Evolutionary conservation across 2,113 vertebrate species (phyloP).

Genomic region (Microtus ochrogaster): DNA sequence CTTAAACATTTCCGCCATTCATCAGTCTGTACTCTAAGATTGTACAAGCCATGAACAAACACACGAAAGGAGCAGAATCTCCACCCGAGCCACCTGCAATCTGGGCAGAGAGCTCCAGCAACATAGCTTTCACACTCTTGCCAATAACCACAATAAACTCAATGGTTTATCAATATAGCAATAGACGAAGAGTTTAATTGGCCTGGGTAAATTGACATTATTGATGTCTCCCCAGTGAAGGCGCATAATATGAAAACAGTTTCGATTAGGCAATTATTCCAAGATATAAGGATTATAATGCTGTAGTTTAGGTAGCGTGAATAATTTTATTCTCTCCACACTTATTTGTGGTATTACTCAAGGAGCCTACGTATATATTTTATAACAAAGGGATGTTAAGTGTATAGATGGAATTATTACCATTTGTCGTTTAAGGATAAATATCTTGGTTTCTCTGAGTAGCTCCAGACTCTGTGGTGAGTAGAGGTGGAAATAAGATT

Average conservation of each 20-base stretch:
- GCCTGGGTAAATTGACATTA: background rate
- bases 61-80: background rate
- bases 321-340: background rate
- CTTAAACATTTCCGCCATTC: background rate
- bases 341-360: accelerated
- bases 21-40: too few relatives aligned
- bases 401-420: background rate
- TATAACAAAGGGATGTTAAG: background rate
- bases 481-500: background rate
- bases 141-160: background rate
- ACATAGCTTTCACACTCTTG: background rate
- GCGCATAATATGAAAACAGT: background rate
- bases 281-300: background rate
- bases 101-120: background rate
- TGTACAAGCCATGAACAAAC: background rate
- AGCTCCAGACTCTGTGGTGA: accelerated
- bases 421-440: background rate
- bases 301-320: background rate
- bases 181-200: background rate
- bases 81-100: accelerated
- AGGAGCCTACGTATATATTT: too few relatives aligned
- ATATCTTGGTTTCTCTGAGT: background rate
- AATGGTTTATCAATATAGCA: background rate
- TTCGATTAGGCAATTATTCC: background rate
- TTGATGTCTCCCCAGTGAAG: background rate